phyloP scores from a whole-genome alignment of 2,113 vertebrate species.

The Merops nubicus region DNA sequence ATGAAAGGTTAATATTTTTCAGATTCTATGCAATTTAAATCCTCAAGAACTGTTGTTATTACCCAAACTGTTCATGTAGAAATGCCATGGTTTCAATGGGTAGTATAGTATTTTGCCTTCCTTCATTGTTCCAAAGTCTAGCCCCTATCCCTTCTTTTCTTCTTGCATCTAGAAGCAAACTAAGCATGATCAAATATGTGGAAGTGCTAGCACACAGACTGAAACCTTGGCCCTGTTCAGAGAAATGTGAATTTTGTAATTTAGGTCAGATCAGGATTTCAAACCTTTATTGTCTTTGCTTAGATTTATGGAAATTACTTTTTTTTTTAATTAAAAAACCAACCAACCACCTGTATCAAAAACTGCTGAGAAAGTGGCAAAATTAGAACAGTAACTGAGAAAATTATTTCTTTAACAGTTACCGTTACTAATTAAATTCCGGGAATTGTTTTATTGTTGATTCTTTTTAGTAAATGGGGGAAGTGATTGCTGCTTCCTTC shows the following conservation, averaged over 20 bases:
- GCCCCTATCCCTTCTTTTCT: neutral
- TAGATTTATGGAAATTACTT: neutral
- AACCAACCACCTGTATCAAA: neutral
- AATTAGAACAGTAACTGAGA: conserved; percentile 43
- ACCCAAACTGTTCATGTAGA: neutral
- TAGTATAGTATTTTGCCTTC: neutral
- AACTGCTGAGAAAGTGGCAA: conserved; percentile 4
- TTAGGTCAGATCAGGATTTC: neutral
- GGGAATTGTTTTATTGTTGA: conserved; percentile 13
- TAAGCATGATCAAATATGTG: neutral
- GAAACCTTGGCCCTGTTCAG: neutral
- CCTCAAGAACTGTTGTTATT: conserved; percentile 27
- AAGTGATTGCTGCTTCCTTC: neutral
- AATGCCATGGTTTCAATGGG: neutral
- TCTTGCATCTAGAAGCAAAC: neutral
- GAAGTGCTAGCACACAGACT: neutral
- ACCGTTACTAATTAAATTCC: conserved; percentile 36
- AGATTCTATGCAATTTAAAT: conserved; percentile 53
- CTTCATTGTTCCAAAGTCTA: neutral
- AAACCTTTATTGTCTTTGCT: neutral
- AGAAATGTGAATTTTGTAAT: neutral
- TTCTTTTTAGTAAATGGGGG: neutral
- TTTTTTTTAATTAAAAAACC: neutral
- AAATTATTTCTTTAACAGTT: conserved; percentile 14
- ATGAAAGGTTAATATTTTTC: conserved; percentile 64